A percentile compares a stretch with the other conserved stretches of the same genome.
Conservation (phyloP, 2,888 invertebrate species). For the Tillus elongatus region DNA sequence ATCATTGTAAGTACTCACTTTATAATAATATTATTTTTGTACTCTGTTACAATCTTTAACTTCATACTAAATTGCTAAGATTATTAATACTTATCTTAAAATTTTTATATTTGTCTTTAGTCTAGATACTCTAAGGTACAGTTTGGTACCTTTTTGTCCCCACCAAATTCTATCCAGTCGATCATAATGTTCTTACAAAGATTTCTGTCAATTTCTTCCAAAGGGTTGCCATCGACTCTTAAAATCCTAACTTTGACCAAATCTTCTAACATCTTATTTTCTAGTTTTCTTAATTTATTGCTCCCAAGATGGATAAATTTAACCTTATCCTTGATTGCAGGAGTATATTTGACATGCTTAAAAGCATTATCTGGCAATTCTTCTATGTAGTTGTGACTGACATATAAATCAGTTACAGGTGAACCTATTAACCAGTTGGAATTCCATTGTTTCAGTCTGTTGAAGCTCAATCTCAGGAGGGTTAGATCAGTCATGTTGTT, state of each 20-base stretch:
- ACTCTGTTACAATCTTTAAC: too few species aligned
- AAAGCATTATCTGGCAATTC: constrained; percentile 2
- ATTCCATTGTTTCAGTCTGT: constrained; percentile 1
- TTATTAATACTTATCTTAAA: too few species aligned
- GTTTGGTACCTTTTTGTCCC: too few species aligned
- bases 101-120: too few species aligned
- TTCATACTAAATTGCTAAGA: too few species aligned
- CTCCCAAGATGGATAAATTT: background rate
- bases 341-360: background rate
- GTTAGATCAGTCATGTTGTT: background rate
- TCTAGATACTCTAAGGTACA: too few species aligned
- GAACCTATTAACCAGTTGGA: background rate
- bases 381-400: background rate
- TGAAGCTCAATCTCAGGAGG: background rate
- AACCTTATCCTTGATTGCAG: background rate
- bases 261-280: background rate
- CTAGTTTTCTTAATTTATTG: background rate
- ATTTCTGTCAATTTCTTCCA: background rate
- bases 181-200: background rate
- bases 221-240: background rate
- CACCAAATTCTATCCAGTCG: too few species aligned
- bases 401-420: background rate
- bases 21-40: too few species aligned
- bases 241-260: background rate
- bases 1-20: too few species aligned